Conservation (phyloP, 2,113 vertebrate species). For the Vidua macroura region DNA sequence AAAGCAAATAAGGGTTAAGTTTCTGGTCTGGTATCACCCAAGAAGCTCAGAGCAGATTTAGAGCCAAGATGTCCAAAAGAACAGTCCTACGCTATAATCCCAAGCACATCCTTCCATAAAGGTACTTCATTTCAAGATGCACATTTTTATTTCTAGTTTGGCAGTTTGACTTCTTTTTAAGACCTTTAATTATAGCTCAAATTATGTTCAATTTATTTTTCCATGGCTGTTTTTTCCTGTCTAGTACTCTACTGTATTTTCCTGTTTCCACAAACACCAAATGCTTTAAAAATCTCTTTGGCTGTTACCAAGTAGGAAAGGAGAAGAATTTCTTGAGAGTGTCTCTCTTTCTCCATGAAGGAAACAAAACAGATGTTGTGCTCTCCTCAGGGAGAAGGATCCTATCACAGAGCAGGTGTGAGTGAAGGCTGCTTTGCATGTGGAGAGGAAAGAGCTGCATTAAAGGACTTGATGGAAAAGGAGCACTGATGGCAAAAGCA, state of each 20-base stretch:
- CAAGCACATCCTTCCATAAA: constrained; percentile 11
- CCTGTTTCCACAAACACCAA: constrained; percentile 27
- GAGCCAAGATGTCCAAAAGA: neutral
- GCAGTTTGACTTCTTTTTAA: constrained; percentile 15
- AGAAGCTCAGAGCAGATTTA: neutral
- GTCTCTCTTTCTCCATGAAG: neutral
- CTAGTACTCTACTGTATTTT: neutral
- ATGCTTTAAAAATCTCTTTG: constrained; percentile 28
- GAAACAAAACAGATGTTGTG: constrained; percentile 43
- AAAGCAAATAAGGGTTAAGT: neutral
- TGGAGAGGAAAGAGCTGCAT: neutral
- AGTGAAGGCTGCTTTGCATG: neutral
- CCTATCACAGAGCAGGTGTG: constrained; percentile 34
- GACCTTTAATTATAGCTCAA: constrained; percentile 33
- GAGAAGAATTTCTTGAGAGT: constrained; percentile 9
- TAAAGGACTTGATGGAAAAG: constrained; percentile 1
- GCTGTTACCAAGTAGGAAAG: constrained; percentile 26
- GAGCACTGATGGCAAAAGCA: neutral
- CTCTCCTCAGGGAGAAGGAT: constrained; percentile 23
- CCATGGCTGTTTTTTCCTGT: constrained; percentile 6
- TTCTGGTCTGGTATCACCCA: neutral
- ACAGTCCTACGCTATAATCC: neutral
- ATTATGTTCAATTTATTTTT: constrained; percentile 49
- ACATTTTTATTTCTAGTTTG: neutral
- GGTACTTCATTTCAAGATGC: neutral